Evolutionary conservation across 2,888 invertebrate genomes (phyloP).

Genomic region (Phasia obesa): DNA sequence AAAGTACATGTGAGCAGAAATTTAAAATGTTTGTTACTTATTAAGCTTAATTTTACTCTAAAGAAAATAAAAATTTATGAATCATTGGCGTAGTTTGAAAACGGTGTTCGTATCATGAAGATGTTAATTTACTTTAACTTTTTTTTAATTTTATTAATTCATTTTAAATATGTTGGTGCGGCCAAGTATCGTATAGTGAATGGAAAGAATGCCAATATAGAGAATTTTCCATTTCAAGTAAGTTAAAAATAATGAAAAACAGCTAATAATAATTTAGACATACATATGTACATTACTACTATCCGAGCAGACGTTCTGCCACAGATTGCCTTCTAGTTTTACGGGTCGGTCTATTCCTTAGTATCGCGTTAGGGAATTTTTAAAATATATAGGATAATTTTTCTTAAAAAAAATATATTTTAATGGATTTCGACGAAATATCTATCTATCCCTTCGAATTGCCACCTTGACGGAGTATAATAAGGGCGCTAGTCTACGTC

Average conservation of each 20-base stretch:
- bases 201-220: conserved; percentile 77
- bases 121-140: conserved; percentile 22
- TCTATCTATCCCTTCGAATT: no score
- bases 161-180: conserved; percentile 10
- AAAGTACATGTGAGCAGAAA: conserved; percentile 17
- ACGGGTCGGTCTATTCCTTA: no score
- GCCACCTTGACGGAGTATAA: no score
- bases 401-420: no score
- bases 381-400: no score
- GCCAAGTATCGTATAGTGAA: conserved; percentile 77
- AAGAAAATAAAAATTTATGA: conserved; percentile 12
- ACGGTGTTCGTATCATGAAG: conserved; percentile 53
- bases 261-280: no score
- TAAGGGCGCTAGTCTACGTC: no score
- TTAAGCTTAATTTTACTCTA: conserved; percentile 10
- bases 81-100: conserved; percentile 10
- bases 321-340: no score
- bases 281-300: no score
- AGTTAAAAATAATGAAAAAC: background rate
- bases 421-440: no score
- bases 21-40: conserved; percentile 19
- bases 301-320: no score
- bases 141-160: conserved; percentile 17
- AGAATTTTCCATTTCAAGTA: conserved; percentile 79
- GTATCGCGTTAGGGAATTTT: no score